Base-by-base conservation (phyloP, 2,113 vertebrate species). In the Crotalus helleri region DNA sequence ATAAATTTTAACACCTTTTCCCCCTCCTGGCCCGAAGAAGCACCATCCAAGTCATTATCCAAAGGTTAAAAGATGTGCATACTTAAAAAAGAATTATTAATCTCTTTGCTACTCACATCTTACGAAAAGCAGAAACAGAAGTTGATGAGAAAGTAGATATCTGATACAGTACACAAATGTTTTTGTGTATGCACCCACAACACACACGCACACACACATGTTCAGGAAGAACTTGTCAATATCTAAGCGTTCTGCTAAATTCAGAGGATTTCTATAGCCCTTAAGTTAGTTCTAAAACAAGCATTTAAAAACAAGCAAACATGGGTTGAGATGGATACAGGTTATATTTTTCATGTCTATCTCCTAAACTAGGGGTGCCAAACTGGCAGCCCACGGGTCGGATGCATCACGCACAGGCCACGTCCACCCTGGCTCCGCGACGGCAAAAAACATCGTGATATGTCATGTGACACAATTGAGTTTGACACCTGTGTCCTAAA, bases 101-200 rank as follows among this genome's bases (percentile, higher is more conserved):
- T 33, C n/a, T 44, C 55, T 23, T 61, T 33, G 85, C 57, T 61
- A n/a, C 46, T 57, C 81, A n/a, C 55, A 59, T 58, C 54, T 91
- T 49, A 86, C 46, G 8, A 19, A 92, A 92, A 92, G 19, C 55
- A 87, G 29, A 92, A 91, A 59, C 24, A 91, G 53, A 58, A 92
- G 87, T 57, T 64, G n/a, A 91, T 21, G 33, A 29, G 26, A 53
- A n/a, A 90, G 57, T 10, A 51, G 44, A 51, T 49, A 29, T 39
- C 58, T 44, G 74, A 81, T 81, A 81, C 17, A 19, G 69, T 81
- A 81, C 6, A 5, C 55, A 55, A 19, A 19, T 57, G 55, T 57
- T 3, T 17, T 51, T 51, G 55, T 19, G 12, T 57, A 57, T 4
- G 15, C 15, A 57, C 55, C 55, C 55, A 17, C 55, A 4, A 51